phyloP scores from a whole-genome alignment of 2,888 invertebrate genomes.

The Nemapogon koenigi region DNA sequence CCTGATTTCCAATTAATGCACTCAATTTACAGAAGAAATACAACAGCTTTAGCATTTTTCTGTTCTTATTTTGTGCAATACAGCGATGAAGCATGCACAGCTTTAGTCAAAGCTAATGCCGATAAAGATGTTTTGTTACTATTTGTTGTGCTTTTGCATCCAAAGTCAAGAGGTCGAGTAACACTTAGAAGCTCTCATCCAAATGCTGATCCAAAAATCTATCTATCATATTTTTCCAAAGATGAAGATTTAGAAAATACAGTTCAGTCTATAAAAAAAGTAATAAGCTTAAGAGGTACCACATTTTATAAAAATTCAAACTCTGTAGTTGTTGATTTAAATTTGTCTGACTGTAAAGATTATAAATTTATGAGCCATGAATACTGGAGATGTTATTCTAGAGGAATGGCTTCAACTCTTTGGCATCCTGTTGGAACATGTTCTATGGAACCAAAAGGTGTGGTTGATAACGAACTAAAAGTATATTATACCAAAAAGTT shows the following conservation, averaged over 20 bases:
- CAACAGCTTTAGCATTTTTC: not conserved
- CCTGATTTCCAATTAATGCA: constrained; percentile 4
- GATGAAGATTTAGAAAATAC: constrained; percentile 46
- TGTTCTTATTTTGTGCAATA: constrained; percentile 2
- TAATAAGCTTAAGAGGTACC: constrained; percentile 31
- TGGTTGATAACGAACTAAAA: constrained; percentile 42
- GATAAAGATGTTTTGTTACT: constrained; percentile 1
- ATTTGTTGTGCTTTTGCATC: constrained; percentile 55
- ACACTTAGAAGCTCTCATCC: constrained; percentile 54
- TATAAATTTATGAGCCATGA: constrained; percentile 25
- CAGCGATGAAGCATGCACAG: not conserved
- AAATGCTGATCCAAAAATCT: constrained; percentile 54
- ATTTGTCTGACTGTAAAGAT: constrained; percentile 27
- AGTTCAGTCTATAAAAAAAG: constrained; percentile 29
- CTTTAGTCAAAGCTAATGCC: constrained; percentile 1
- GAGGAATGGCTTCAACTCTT: constrained; percentile 39
- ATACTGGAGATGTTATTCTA: constrained; percentile 56
- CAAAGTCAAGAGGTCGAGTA: constrained; percentile 62
- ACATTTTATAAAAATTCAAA: constrained; percentile 28
- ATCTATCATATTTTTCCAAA: constrained; percentile 62
- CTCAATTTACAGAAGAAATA: constrained; percentile 5
- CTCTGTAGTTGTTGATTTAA: constrained; percentile 18
- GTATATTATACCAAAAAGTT: constrained; percentile 53
- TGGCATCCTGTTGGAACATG: constrained; percentile 71
- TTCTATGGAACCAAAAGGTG: constrained; percentile 65